phyloP scores from a whole-genome alignment of 2,113 vertebrate species.

The Mus musculus region DNA sequence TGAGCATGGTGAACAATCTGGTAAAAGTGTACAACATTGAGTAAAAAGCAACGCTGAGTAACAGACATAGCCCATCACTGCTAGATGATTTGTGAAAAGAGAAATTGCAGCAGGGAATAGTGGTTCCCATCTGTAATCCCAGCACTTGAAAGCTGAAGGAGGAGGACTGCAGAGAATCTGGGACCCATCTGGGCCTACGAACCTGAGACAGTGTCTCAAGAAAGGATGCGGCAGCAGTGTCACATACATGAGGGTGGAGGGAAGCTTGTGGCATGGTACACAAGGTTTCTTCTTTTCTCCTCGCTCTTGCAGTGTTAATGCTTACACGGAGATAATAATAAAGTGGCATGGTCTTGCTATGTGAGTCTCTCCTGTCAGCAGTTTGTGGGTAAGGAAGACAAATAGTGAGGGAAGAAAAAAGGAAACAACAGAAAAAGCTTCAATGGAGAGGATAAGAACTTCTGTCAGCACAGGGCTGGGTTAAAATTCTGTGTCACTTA shows the following conservation, averaged over 20 bases:
- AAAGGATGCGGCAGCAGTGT: background rate
- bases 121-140: background rate
- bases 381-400: background rate
- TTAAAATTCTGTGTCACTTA: constrained; percentile 8
- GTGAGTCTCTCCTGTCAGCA: background rate
- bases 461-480: background rate
- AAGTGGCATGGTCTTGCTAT: background rate
- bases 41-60: background rate
- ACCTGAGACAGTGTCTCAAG: background rate
- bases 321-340: background rate
- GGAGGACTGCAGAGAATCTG: background rate
- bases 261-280: no score
- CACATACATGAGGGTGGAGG: background rate
- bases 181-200: background rate
- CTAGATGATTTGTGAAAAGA: background rate
- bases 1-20: background rate
- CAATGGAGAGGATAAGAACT: background rate
- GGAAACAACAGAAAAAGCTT: background rate
- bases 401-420: background rate
- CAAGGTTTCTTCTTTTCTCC: background rate
- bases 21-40: background rate
- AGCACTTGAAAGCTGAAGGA: background rate
- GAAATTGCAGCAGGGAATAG: background rate
- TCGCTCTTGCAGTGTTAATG: background rate
- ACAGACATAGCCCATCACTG: background rate